Evolutionary conservation across 1,140 invertebrate species (phyloP), one percentile per base, ranked within the genome.

Genomic region (Megathymus violae): DNA sequence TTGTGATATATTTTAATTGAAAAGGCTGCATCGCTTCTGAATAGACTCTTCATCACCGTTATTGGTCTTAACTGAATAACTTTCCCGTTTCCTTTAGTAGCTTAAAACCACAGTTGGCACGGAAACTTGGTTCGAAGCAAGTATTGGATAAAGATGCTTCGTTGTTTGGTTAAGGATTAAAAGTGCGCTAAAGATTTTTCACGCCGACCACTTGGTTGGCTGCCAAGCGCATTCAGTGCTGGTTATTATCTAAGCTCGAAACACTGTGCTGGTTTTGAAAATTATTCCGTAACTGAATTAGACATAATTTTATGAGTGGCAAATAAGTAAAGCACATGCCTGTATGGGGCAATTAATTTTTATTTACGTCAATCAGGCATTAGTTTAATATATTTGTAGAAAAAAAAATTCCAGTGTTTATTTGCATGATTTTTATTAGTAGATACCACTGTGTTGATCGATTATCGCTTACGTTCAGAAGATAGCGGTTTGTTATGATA

Each of bases 111-210:
- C 36, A 44, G 40, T 58, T 58, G 52, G 52, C 52, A 58, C 22
- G 11, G 50, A 11, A 14, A 40, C 50, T 43, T 9, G 19, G 19
- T 27, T 15, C 15, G 15, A 11, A 44, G n/a, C 40, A 31, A 44
- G 52, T 31, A 58, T 58, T 46, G 52, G 52, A 58, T 58, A 58
- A 58, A 58, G 52, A 58, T 58, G 54, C 54, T 16, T n/a, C 54
- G 7, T 11, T 58, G 41, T 46, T 58, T 58, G 54, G 54, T 58
- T 46, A 58, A 58, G 54, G 54, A 58, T 58, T 58, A 58, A 58
- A 56, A 58, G 25, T 58, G 15, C 54, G 40, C 54, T 36, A 46
- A 58, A 46, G 54, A 58, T 58, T 58, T 58, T 58, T 58, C 54
- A 58, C 54, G 41, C 41, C 1, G 6, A 22, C 14, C 41, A 44